Evolutionary conservation across 2,113 vertebrate genomes (phyloP), one percentile per base, ranked within the genome.

Genomic region (Casuarius casuarius): DNA sequence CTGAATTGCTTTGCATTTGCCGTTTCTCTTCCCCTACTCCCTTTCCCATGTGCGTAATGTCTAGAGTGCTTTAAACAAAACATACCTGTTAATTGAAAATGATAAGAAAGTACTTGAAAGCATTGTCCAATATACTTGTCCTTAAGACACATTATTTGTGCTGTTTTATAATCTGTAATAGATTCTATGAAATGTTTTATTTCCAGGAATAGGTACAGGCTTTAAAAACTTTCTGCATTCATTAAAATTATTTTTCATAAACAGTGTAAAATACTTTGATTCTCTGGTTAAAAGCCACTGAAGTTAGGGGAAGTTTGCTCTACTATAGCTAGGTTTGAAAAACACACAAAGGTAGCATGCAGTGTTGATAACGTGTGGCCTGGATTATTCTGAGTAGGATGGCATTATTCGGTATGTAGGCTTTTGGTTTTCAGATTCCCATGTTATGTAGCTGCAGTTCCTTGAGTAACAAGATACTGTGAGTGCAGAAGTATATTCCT

Each of bases 181-280:
- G 35, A 77, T 51, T 87, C 54, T 62, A 1, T 75, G 22, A 72
- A 71, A 68, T 3, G 17, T 62, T 79, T 90, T 93, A 20, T 29
- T 78, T 81, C 65, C 16, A 78, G 77, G 17, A 78, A 67, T 22
- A 82, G 48, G 78, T 75, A 38, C 9, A 63, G 48, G 23, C 65
- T 92, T 91, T 89, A 75, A 75, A 80, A 89, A 40, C 29, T 83
- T 79, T 16, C 9, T 52, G 51, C 21, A 8, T 91, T 92, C 0
- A 59, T 86, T 88, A 77, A 40, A 73, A 74, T 90, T 87, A 14
- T 72, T 95, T 91, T 84, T 89, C 56, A 29, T 16, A 65, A 0
- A 0, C 25, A 21, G 2, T 25, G 17, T 78, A 46, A 82, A 91
- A 84, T 78, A 48, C 25, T 75, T 89, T 0, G 0, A 31, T 81